phyloP scores from a whole-genome alignment of 1,140 invertebrate genomes.

The Argopecten irradians region DNA sequence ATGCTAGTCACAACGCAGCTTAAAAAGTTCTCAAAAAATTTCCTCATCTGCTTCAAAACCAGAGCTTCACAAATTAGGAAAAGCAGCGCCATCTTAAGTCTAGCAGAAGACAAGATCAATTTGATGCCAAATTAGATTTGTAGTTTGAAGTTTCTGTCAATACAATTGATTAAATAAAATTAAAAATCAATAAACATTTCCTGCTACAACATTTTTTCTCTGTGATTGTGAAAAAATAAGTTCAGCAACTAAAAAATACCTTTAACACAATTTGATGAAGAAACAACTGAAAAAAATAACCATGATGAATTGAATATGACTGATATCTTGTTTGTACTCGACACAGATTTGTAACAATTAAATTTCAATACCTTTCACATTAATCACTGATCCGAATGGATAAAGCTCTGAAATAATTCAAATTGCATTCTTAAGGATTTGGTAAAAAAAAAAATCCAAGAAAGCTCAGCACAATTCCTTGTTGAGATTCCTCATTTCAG shows the following conservation, averaged over 20 bases:
- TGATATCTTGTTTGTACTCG: no score
- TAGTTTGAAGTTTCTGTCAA: background rate
- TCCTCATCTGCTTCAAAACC: background rate
- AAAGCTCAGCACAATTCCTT: background rate
- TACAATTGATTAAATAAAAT: slow-evolving; percentile 3
- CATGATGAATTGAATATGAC: no score
- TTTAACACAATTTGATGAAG: background rate
- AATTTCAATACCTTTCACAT: background rate
- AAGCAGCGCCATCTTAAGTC: background rate
- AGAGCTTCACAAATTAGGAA: background rate
- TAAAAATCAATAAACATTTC: background rate
- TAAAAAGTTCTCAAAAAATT: background rate
- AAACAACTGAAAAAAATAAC: no score
- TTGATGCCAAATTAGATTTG: slow-evolving; percentile 15
- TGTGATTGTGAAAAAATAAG: background rate
- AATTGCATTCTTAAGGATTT: background rate
- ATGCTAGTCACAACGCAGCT: background rate
- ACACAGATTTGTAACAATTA: background rate
- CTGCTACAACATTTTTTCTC: background rate
- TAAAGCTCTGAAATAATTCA: background rate
- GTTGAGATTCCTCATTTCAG: background rate
- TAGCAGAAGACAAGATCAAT: slow-evolving; percentile 15
- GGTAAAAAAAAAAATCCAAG: background rate
- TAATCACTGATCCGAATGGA: background rate
- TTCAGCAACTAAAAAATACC: background rate